Conservation (phyloP, 2,888 invertebrate genomes). For the Sminthurinus aureus region DNA sequence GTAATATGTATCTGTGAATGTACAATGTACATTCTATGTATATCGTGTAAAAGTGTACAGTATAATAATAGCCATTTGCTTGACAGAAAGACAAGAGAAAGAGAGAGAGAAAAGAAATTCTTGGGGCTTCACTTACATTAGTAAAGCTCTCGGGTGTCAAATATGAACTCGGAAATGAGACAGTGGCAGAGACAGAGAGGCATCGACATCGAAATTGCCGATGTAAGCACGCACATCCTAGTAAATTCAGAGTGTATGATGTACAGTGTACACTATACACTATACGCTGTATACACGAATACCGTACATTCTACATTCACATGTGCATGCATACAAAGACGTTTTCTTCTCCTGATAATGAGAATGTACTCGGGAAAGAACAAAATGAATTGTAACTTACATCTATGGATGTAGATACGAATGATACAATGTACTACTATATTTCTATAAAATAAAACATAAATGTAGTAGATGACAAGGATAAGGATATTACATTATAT, state of each 20-base stretch:
- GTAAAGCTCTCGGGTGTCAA: constrained; percentile 20
- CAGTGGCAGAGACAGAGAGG: not conserved
- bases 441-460: not conserved
- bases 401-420: not conserved
- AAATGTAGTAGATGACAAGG: not conserved
- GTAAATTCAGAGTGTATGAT: too few relatives aligned
- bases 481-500: constrained; percentile 5
- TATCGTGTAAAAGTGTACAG: not conserved
- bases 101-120: not conserved
- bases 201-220: not conserved
- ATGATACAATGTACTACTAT: not conserved
- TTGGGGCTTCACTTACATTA: too few relatives aligned
- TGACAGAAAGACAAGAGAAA: not conserved
- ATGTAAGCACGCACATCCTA: not conserved
- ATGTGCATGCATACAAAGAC: not conserved
- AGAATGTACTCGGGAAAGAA: not conserved
- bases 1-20: too few relatives aligned
- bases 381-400: not conserved
- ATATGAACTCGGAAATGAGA: not conserved
- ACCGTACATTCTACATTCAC: too few relatives aligned
- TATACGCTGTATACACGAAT: not conserved
- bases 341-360: not conserved
- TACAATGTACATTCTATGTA: not conserved
- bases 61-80: too few relatives aligned
- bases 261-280: too few relatives aligned